Evolutionary conservation across 2,797 vertebrate species (phyloP), one percentile per base, ranked within the genome.

Genomic region (Psittacula derbiana): DNA sequence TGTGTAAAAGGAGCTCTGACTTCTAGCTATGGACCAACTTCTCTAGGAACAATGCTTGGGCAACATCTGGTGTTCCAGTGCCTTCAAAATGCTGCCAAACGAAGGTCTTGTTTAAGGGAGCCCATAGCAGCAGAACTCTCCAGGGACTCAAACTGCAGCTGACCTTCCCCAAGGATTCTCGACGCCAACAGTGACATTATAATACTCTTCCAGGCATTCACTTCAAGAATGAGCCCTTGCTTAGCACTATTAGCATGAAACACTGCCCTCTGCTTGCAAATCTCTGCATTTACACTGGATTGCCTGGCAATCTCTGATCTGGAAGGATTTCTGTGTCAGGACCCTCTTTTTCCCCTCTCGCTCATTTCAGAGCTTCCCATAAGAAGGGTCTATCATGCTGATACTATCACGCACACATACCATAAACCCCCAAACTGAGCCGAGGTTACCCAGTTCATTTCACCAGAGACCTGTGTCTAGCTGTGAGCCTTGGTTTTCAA

Each of bases 141-240:
- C 7, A 16, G 93, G 96, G 95, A 96, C 88, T 92, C 75, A 74
- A 88, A 88, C 95, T 90, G 91, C 96, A 95, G 94, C 44, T 44
- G 95, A 90, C 89, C 69, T 80, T 75, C 65, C 94, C 38, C 87
- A 36, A 61, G 73, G 94, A 93, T 64, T 85, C 83, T 72, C 72
- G 16, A 50, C 1, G 46, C 90, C 95, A 65, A 31, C 84, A 61
- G 88, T 91, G 92, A 95, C 91, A 86, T 31, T 40, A 3, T 46
- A 64, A 25, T 2, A 33, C 65, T 52, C 38, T 67, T 6, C 61
- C 67, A 84, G 81, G 89, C 92, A 25, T 53, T 90, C 50, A 44
- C 89, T 60, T 8, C 46, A 17, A 50, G 72, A 93, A 16, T 4
- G 65, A 84, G 93, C 95, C 80, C 84, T 72, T 58, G 92, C 92